Evolutionary conservation across 2,888 invertebrate genomes (phyloP).

Genomic region (Hoplodrina ambigua): DNA sequence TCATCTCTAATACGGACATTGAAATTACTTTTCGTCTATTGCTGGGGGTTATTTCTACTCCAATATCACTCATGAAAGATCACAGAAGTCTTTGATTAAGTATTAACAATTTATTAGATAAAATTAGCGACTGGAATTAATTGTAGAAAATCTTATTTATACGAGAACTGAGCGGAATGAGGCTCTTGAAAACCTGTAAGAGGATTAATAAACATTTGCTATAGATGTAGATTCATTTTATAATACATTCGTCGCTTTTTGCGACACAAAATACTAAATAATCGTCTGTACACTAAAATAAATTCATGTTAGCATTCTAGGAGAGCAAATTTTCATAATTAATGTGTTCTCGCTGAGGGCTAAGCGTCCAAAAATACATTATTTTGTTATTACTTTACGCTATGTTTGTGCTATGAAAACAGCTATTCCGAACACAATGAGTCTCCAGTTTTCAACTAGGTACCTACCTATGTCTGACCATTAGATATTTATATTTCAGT

Average conservation of each 20-base stretch:
- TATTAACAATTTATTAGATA: slow-evolving; percentile 37
- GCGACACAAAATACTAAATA: slow-evolving; percentile 14
- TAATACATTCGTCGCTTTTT: slow-evolving; percentile 8
- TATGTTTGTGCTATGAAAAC: slow-evolving; percentile 23
- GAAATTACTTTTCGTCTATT: slow-evolving; percentile 30
- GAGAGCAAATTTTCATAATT: slow-evolving; percentile 35
- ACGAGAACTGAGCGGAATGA: slow-evolving; percentile 4
- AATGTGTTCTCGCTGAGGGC: slow-evolving; percentile 37
- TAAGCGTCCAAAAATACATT: slow-evolving; percentile 31
- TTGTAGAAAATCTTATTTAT: slow-evolving; percentile 37
- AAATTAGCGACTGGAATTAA: slow-evolving; percentile 37
- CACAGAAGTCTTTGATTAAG: slow-evolving; percentile 41
- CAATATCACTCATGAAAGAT: slow-evolving; percentile 36
- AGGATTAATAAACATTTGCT: slow-evolving; percentile 31
- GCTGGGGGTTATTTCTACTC: slow-evolving; percentile 11
- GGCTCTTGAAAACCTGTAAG: not conserved
- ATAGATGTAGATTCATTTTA: slow-evolving; percentile 17
- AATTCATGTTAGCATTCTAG: slow-evolving; percentile 11
- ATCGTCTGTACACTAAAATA: slow-evolving; percentile 13
- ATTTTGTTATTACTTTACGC: slow-evolving; percentile 22
- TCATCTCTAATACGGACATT: slow-evolving; percentile 4
- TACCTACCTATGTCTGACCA: not conserved
- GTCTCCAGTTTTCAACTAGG: slow-evolving; percentile 15
- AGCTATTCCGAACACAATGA: slow-evolving; percentile 13
- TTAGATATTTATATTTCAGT: slow-evolving; percentile 7